Evolutionary conservation across 2,113 vertebrate species (phyloP), one percentile per base, ranked within the genome.

Genomic region (Menura novaehollandiae): DNA sequence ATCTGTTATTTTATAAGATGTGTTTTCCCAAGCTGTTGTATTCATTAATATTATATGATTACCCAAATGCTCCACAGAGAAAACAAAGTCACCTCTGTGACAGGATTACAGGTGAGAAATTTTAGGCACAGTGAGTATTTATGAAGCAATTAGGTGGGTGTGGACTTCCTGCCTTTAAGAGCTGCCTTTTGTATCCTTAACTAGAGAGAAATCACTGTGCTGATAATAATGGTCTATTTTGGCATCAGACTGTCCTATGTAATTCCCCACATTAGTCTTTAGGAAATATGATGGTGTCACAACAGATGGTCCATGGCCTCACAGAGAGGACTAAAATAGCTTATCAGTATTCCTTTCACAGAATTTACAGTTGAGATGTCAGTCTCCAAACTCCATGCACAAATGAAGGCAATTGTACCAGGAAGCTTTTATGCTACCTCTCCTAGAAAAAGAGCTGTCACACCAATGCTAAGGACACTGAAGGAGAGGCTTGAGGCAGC

Each of bases 61-160:
- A 88, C 18, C 17, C 43, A 86, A 55, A 71, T 62, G 30, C 26
- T 67, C 17, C 58, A 76, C 9, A 49, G 35, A 60, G 62, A 88
- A 96, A 93, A 94, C 69, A 92, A 92, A 92, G 71, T 58, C 78
- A 93, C 46, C 37, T 85, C 78, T 93, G 81, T 85, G 67, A 82
- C 35, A 58, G 53, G 62, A 89, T 73, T 88, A 83, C 43, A 69
- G 1, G 5, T 60, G 46, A 95, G 81, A 89, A 85, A 69, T 69
- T 83, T 85, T 58, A 95, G 58, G 32, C 35, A 85, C 59, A 51
- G 30, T 39, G 44, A 64, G 60, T 49, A 91, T 63, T 93, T 87
- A 81, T 5, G 13, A 58, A 55, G 74, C 53, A 90, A 90, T 94
- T 91, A 96, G 58, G 39, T 55, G 62, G 33, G 53, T 74, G 87